Conservation (phyloP, 2,888 invertebrate genomes). For the Parascotia fuliginaria region DNA sequence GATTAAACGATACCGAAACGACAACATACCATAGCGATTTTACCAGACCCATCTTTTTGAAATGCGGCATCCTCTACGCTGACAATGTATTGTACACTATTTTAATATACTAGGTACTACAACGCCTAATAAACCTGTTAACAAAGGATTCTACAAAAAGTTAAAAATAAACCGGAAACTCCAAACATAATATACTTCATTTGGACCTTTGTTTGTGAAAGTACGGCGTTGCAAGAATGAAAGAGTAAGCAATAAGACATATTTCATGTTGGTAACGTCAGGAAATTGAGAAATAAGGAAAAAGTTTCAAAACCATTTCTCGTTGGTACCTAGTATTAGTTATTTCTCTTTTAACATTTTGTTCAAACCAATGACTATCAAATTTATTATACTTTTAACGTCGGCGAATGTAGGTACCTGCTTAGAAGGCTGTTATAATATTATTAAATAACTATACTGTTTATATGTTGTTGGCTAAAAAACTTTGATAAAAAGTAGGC, state of each 20-base stretch:
- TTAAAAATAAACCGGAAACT: not conserved
- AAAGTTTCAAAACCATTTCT: not conserved
- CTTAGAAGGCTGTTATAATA: conserved; percentile 13
- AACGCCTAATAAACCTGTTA: no score
- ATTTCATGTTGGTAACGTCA: not conserved
- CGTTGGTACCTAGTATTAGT: not conserved
- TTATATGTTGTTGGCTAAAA: no score
- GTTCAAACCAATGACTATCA: conserved; percentile 2
- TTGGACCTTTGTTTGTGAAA: not conserved
- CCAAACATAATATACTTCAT: not conserved
- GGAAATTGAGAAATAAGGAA: conserved; percentile 3
- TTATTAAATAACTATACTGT: conserved; percentile 11
- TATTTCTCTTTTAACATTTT: not conserved
- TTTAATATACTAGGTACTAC: no score
- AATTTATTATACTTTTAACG: conserved; percentile 11
- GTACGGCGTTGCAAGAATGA: not conserved
- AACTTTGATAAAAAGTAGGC: no score
- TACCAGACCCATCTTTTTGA: no score
- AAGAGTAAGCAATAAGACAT: not conserved
- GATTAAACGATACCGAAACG: no score
- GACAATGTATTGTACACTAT: no score
- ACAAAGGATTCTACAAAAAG: not conserved
- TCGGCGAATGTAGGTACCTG: conserved; percentile 1
- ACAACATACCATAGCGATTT: no score
- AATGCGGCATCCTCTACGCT: no score